Evolutionary conservation across 2,113 vertebrate species (phyloP).

Genomic region (Burhinus oedicnemus): DNA sequence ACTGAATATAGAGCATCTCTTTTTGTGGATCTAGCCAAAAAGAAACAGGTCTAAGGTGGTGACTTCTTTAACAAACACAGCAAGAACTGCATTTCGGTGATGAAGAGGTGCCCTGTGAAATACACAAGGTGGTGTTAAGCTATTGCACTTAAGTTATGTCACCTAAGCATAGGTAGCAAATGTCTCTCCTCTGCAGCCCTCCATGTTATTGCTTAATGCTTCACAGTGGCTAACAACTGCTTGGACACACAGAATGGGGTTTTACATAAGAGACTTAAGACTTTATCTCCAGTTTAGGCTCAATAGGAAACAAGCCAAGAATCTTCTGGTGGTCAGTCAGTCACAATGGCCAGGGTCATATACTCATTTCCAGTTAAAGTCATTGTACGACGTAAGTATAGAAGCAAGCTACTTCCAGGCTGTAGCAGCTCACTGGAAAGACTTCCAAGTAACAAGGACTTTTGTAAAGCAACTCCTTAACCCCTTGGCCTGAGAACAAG

Average conservation of each 20-base stretch:
- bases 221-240: background rate
- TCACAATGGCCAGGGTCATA: background rate
- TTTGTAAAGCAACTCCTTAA: background rate
- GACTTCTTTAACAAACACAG: background rate
- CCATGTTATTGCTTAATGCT: background rate
- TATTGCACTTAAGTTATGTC: background rate
- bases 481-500: background rate
- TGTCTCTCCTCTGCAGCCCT: background rate
- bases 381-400: background rate
- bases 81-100: background rate
- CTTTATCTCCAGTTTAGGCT: background rate
- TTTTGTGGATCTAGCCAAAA: background rate
- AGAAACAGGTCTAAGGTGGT: background rate
- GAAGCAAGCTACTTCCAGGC: background rate
- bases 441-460: background rate
- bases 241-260: background rate
- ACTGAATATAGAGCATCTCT: background rate
- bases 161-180: background rate
- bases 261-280: background rate
- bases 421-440: background rate
- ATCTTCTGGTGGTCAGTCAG: background rate
- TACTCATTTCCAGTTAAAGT: background rate
- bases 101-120: background rate
- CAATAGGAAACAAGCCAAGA: background rate
- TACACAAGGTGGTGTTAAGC: background rate